Base-by-base conservation (phyloP, 2,113 vertebrate genomes). In the Oncorhynchus masou region DNA sequence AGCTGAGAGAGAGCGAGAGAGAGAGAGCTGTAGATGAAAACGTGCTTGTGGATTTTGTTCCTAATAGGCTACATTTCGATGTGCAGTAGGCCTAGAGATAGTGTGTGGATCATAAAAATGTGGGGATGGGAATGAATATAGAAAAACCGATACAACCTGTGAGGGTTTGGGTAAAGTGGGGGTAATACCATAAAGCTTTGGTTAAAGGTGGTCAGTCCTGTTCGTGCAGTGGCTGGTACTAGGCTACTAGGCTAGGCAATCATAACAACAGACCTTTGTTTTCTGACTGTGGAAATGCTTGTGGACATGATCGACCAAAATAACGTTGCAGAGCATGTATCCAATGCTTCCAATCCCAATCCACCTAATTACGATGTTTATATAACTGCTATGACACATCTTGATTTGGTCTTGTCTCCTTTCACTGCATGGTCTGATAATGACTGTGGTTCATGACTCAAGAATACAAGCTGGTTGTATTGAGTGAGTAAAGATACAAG, bases 21-120 rank as follows among this genome's bases (percentile, higher is more conserved):
- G 39, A 90, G 88, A 29, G 15, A 13, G n/a, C 86, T 88, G 82
- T 84, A 85, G 19, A 79, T 77, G 60, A 60, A 34, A 83, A 85
- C 83, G 89, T 88, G 89, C 85, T 84, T 60, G 69, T 86, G 84
- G 87, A 88, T 90, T 87, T 85, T 87, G 80, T 82, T 79, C 76
- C 82, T 83, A 22, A 62, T 62, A 57, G 54, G 15, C 54, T 57
- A 62, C 59, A 24, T 62, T n/a, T 22, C 5, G 59, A 62, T 62
- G 19, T 62, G 59, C 20, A 62, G 59, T 22, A 62, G 39, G 39
- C 39, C 39, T 45, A 45, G 59, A 22, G 59, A 62, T 9, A 22
- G 20, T 62, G 59, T n/a, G n/a, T 62, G 59, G 59, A 62, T 24
- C 59, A 62, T 22, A 22, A 2, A 24, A 24, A 13, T 62, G 16